Conservation (phyloP, 2,113 vertebrate species). For the Leiothrix lutea region DNA sequence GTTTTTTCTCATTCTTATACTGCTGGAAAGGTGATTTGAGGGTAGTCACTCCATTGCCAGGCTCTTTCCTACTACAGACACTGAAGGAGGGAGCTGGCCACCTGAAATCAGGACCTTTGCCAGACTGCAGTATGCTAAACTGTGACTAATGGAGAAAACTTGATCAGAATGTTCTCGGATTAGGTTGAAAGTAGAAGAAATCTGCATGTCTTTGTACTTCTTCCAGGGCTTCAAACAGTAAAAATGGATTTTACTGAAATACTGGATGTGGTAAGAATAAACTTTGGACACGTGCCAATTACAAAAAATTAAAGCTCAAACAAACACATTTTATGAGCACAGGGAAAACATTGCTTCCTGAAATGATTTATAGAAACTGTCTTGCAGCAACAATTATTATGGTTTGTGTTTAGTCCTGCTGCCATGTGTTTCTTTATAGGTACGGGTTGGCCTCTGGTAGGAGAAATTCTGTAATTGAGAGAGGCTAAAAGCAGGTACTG, state of each 20-base stretch:
- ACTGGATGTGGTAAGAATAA: constrained; percentile 5
- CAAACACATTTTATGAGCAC: constrained; percentile 23
- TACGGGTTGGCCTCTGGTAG: neutral
- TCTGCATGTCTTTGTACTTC: neutral
- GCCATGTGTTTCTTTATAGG: neutral
- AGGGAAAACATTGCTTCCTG: neutral
- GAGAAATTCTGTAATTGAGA: neutral
- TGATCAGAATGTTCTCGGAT: neutral
- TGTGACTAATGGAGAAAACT: neutral
- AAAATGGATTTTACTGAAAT: constrained; percentile 34
- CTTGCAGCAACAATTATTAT: neutral
- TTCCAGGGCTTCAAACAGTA: neutral
- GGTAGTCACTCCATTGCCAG: neutral
- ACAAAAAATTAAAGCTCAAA: constrained; percentile 15
- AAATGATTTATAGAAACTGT: constrained; percentile 13
- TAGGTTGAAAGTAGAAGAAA: neutral
- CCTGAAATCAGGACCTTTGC: neutral
- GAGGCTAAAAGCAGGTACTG: neutral
- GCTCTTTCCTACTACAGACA: neutral
- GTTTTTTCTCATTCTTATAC: neutral
- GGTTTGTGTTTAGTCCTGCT: neutral
- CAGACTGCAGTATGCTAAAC: neutral
- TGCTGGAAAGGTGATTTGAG: neutral
- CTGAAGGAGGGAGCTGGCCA: neutral
- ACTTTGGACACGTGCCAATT: constrained; percentile 8